Percentiles rank a stretch among this genome's conserved stretches.
Evolutionary conservation across 2,797 vertebrate species (phyloP).

Genomic region (Peromyscus nudipes): DNA sequence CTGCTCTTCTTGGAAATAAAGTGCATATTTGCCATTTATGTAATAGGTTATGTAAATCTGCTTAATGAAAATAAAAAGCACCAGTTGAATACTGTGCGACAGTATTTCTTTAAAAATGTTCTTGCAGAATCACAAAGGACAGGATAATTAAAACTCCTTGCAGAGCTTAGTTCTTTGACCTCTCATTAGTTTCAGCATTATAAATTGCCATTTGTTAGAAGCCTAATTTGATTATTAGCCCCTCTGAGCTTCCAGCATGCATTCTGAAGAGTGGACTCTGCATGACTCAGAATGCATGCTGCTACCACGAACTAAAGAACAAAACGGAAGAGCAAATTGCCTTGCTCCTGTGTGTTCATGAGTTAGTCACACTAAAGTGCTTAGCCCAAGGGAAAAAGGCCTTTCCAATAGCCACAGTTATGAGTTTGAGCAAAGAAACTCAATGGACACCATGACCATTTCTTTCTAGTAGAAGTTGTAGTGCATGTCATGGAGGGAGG

Average conservation of each 20-base stretch:
- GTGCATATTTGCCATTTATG: conserved; percentile 66
- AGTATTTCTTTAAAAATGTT: conserved; percentile 74
- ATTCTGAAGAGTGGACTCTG: conserved; percentile 63
- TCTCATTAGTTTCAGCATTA: conserved; percentile 81
- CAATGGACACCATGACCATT: conserved; percentile 56
- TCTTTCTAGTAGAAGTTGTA: conserved; percentile 71
- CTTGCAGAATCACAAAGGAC: conserved; percentile 71
- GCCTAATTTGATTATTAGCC: conserved; percentile 84
- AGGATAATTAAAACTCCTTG: conserved; percentile 79
- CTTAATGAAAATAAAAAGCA: conserved; percentile 76
- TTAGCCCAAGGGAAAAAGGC: background rate
- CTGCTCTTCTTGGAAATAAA: conserved; percentile 67
- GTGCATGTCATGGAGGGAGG: conserved; percentile 60
- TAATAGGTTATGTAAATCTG: conserved; percentile 71
- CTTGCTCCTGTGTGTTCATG: conserved; percentile 48
- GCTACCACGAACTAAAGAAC: background rate
- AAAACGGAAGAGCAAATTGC: conserved; percentile 63
- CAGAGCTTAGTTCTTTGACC: conserved; percentile 78
- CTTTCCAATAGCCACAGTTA: conserved; percentile 31
- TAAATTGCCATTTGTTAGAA: conserved; percentile 85
- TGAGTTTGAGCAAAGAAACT: conserved; percentile 61
- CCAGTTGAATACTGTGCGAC: conserved; percentile 50
- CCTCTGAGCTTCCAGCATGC: conserved; percentile 80
- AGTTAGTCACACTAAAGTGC: conserved; percentile 11
- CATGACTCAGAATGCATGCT: conserved; percentile 43